A percentile compares a stretch with the other conserved stretches of the same genome.
phyloP scores from a whole-genome alignment of 1,140 invertebrate genomes.

The Paraescarpia echinospica region DNA sequence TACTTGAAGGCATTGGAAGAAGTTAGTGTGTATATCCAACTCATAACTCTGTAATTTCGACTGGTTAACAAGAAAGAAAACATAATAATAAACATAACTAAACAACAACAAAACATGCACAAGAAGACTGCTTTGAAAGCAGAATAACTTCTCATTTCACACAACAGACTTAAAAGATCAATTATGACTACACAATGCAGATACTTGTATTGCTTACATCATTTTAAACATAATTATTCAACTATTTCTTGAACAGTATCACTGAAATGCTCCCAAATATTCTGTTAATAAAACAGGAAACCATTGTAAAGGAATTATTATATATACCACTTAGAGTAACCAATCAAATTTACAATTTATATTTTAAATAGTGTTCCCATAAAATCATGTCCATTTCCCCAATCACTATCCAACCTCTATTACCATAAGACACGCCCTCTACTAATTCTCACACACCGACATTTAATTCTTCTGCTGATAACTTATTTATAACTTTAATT shows the following conservation, averaged over 20 bases:
- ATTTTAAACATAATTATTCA: not conserved
- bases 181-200: not conserved
- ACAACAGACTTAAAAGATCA: not conserved
- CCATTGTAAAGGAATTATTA: not conserved
- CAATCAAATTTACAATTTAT: not conserved
- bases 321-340: not conserved
- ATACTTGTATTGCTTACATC: too few relatives aligned
- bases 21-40: not conserved
- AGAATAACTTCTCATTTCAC: not conserved
- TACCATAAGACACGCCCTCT: not conserved
- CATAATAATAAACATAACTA: not conserved
- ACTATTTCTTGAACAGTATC: not conserved
- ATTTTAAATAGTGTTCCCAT: not conserved
- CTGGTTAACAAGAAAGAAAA: not conserved
- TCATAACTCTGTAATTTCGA: not conserved
- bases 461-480: constrained; percentile 1
- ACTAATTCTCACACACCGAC: not conserved
- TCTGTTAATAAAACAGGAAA: not conserved
- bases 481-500: not conserved
- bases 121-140: not conserved
- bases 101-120: not conserved
- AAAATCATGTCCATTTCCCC: not conserved
- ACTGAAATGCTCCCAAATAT: not conserved
- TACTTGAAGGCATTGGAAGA: not conserved
- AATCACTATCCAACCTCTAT: not conserved